Conservation (phyloP, 1,140 invertebrate species). For the Brachionus koreanus region DNA sequence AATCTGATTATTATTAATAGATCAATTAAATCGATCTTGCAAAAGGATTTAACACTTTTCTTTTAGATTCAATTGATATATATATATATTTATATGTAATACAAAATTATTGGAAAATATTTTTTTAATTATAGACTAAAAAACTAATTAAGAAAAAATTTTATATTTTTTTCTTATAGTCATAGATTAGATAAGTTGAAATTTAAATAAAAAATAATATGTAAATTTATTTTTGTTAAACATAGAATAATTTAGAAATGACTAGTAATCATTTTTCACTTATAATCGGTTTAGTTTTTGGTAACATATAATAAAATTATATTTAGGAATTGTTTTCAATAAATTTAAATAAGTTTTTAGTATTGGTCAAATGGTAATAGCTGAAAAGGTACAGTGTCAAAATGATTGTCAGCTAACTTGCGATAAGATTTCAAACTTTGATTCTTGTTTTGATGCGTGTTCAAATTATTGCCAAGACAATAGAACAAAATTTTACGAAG, state of each 20-base stretch:
- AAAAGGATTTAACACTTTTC: no score
- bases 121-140: neutral
- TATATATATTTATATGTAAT: no score
- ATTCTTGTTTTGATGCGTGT: neutral
- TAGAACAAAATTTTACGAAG: neutral
- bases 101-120: no score
- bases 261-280: neutral
- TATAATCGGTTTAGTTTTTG: neutral
- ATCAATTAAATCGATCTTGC: no score
- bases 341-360: neutral
- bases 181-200: neutral
- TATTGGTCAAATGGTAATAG: neutral
- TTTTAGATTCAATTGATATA: no score
- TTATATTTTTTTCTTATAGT: neutral
- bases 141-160: neutral
- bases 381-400: neutral
- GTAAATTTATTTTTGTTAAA: neutral
- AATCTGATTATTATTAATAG: no score
- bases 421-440: neutral
- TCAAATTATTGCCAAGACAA: neutral
- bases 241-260: neutral
- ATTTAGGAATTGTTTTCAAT: neutral
- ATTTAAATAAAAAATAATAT: neutral
- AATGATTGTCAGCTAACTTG: neutral
- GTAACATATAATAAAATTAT: neutral